Evolutionary conservation across 2,888 invertebrate genomes (phyloP), one percentile per base, ranked within the genome.

Genomic region (Ctenicera cuprea): DNA sequence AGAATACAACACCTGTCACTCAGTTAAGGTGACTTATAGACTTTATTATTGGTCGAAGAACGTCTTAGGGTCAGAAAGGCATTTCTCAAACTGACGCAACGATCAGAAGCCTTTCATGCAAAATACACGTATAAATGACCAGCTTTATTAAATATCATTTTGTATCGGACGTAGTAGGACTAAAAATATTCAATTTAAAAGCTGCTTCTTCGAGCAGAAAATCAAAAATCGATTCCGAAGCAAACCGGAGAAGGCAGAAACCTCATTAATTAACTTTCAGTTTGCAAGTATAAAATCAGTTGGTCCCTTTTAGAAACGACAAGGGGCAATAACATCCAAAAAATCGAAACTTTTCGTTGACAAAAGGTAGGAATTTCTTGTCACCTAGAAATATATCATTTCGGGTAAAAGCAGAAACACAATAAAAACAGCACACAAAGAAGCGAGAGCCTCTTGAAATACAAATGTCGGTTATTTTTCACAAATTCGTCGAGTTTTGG

Each of bases 401-500:
- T 38, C 41, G 45, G 20, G 16, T 43, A 64, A 69, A 67, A 50
- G 45, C 41, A 50, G 52, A 12, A 20, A 63, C 71, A 74, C 74
- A 74, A 74, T 74, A 74, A 74, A 73, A 74, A 16, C n/a, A 38
- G 16, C 37, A 57, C 54, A 74, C 74, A 74, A 74, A 63, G 69
- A 50, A 64, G 54, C 16, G 3, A 30, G 43, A 67, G 59, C 73
- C 76, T 76, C 72, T 69, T 50, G 68, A 74, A 73, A 75, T 75
- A 79, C 80, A 81, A 82, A 81, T 80, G 82, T 79, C 79, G 80
- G 80, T 81, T 80, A 80, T 79, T 81, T 82, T 81, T 81, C 81
- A 80, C 81, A 80, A 81, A 81, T 81, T 82, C 81, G 77, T 77
- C 77, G 71, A 79, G 79, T 76, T 78, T 79, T 73, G 77, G 74